Conservation (phyloP, 2,888 invertebrate species). For the Saturnia japonica region DNA sequence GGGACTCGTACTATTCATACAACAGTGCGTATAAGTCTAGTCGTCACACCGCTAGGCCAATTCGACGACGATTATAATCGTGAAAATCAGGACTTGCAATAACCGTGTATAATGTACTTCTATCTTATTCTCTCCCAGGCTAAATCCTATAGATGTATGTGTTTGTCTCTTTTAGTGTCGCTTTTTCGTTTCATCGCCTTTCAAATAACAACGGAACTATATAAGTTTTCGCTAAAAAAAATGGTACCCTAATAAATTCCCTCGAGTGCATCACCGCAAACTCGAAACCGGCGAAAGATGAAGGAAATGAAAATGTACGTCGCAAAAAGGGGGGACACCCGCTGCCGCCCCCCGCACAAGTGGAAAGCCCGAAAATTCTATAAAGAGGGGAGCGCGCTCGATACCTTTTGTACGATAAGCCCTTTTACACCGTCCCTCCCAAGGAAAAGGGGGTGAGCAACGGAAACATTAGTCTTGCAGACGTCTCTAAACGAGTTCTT, state of each 20-base stretch:
- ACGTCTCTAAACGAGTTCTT: slow-evolving; percentile 68
- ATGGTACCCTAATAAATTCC: background rate
- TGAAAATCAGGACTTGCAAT: too few species aligned
- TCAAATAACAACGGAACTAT: too few species aligned
- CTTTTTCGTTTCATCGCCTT: too few species aligned
- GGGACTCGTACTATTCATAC: too few species aligned
- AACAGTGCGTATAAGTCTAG: too few species aligned
- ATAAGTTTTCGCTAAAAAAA: background rate
- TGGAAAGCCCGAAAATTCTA: slow-evolving; percentile 76
- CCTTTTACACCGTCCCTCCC: slow-evolving; percentile 45
- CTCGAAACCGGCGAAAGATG: slow-evolving; percentile 79
- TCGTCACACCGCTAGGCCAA: too few species aligned
- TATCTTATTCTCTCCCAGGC: too few species aligned
- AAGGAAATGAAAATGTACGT: slow-evolving; percentile 82
- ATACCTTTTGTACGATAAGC: slow-evolving; percentile 80
- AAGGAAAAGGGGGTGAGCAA: slow-evolving; percentile 40
- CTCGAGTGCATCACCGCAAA: slow-evolving; percentile 54
- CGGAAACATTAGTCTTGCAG: slow-evolving; percentile 76
- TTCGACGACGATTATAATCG: too few species aligned
- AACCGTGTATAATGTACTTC: too few species aligned
- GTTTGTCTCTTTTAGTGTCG: too few species aligned
- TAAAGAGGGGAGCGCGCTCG: slow-evolving; percentile 70
- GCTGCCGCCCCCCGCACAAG: slow-evolving; percentile 44
- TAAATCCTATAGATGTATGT: too few species aligned
- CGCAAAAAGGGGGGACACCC: slow-evolving; percentile 72